phyloP scores from a whole-genome alignment of 2,797 vertebrate genomes.

The Myotis pilosus region DNA sequence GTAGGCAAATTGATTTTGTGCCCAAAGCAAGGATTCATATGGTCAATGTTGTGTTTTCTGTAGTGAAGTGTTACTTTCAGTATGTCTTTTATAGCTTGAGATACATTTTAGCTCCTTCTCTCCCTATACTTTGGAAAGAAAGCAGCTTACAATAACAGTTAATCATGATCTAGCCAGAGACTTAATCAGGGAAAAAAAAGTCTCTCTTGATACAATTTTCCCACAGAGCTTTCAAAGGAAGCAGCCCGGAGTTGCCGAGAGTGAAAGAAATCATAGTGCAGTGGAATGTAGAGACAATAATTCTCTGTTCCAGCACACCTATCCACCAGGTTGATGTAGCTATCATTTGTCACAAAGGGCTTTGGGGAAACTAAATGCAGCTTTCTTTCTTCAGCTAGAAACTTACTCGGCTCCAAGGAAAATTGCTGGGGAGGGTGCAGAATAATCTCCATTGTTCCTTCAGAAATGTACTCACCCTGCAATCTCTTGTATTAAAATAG shows the following conservation, averaged over 20 bases:
- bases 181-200: not conserved
- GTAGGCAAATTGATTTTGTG: conserved; percentile 31
- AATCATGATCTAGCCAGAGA: conserved; percentile 29
- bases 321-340: conserved; percentile 52
- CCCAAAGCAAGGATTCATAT: not conserved
- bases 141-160: conserved; percentile 6
- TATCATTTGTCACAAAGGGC: conserved; percentile 70
- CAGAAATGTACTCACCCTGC: conserved; percentile 3
- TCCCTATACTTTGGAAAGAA: conserved; percentile 2
- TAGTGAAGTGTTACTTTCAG: conserved; percentile 10
- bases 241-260: not conserved
- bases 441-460: conserved; percentile 28
- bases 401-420: conserved; percentile 49
- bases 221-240: conserved; percentile 50
- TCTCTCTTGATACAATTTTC: conserved; percentile 30
- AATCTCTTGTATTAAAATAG: conserved; percentile 29
- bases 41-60: not conserved
- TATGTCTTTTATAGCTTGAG: not conserved
- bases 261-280: conserved; percentile 26
- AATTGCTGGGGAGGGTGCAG: conserved; percentile 21
- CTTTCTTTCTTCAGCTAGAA: conserved; percentile 45
- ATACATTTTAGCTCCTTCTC: not conserved
- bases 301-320: conserved; percentile 50
- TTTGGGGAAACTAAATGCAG: conserved; percentile 51
- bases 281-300: conserved; percentile 48